Base-by-base conservation (phyloP, 2,888 invertebrate genomes). In the Aphodius sticticus region DNA sequence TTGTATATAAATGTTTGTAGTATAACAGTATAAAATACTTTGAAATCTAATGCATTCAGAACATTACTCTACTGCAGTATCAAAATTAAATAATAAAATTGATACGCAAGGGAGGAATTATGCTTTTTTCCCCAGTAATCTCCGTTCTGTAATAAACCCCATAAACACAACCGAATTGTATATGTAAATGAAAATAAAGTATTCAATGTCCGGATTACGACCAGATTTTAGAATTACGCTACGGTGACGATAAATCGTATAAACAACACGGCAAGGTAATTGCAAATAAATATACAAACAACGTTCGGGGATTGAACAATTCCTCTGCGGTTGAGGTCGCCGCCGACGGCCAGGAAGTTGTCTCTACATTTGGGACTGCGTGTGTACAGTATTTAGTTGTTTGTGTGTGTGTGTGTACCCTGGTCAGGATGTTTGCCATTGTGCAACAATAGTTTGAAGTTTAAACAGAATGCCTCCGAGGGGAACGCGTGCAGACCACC, bases 231-330 rank as follows among this genome's bases (percentile, higher is more conserved):
- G 12, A 12, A 12, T 53, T 53, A 53, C 53, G 7, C 53, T 2
- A 53, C 53, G 53, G 53, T 53, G 53, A 53, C 53, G 53, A 2
- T 53, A 53, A 53, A 53, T 53, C 53, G 12, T 9, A 53, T 53
- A 53, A 53, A 53, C 53, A 53, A 53, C 12, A 3, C 53, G 53
- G 53, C 53, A 7, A 53, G 53, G 53, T 53, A 53, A 53, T 53
- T 53, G 53, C 53, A 53, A 53, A 53, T 53, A 53, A 53, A 53
- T 53, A 53, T 53, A 53, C 53, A 53, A 53, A 53, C 53, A 53
- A 53, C 53, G 12, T 53, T 53, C 53, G 53, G 53, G 53, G 7
- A 53, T 53, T 53, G 53, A 53, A 53, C 53, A 53, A 53, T 53
- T 53, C 53, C 53, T 53, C 9, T 53, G 53, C 53, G 53, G 53